Evolutionary conservation across 1,140 invertebrate genomes (phyloP), one percentile per base, ranked within the genome.

Genomic region (Anoplolepis gracilipes): DNA sequence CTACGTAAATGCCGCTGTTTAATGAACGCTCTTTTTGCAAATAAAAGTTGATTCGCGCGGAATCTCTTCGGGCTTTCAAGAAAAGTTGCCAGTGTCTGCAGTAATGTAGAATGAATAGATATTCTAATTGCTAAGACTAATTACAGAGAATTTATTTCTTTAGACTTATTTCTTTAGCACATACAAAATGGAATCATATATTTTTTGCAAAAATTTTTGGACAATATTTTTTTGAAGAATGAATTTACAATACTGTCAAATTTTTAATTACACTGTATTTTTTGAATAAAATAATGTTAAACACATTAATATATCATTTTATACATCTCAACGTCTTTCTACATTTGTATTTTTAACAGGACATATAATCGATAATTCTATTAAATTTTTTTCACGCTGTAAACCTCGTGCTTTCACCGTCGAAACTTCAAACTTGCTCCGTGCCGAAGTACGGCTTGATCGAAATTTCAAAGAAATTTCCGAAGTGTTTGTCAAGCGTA

Each of bases 391-490:
- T 36, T 33, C 67, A 33, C 53, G 39, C n/a, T 57, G 33, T 30
- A 57, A 70, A 72, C 33, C 65, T 53, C 28, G 19, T 25, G 25
- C 70, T 72, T 72, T 72, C 36, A 42, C 30, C 67, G 25, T 25
- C 46, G 70, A 72, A 81, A 73, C 36, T 59, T 72, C 11, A 57
- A 82, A 59, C 78, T 82, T 73, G 13, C 16, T 33, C 59, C 78
- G 67, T 39, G 70, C 39, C 78, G 28, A 39, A 72, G 53, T 72
- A 42, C 53, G 59, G 78, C 36, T 39, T 72, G 78, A 59, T 82
- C 78, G 78, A 46, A 82, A 25, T 82, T 72, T 82, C 67, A 73
- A 82, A 82, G 67, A 82, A 82, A 72, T 73, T 82, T 82, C 53
- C 70, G 13, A 82, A 82, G 78, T 82, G 78, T 82, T 82, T 82